These are phyloP conservation scores for Takifugu flavidus DNA, from an alignment of 2,113 vertebrate genomes.

Conservation along the genomic window DNA sequence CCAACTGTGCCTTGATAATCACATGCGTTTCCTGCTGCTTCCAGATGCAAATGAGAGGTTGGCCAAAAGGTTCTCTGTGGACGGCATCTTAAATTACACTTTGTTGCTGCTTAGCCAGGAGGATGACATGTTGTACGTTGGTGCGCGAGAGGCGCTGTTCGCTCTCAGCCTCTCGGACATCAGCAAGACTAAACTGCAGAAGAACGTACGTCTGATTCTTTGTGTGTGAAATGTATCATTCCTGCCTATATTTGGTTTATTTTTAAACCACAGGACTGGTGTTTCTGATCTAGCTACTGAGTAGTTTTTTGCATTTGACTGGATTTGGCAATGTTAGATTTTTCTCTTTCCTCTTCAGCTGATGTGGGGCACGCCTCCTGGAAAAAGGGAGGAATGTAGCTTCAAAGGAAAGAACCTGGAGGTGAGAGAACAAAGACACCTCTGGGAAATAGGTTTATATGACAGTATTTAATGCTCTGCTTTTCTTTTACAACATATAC, in stretches of 20 bases:
- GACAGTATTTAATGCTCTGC: background rate
- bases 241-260: no score
- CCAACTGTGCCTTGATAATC: constrained; percentile 17
- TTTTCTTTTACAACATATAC: background rate
- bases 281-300: no score
- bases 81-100: constrained; percentile 84
- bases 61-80: constrained; percentile 77
- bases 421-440: constrained; percentile 76
- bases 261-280: no score
- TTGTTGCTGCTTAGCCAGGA: constrained; percentile 86
- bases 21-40: constrained; percentile 7
- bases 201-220: constrained; percentile 62
- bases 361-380: constrained; percentile 83
- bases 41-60: constrained; percentile 78
- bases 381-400: constrained; percentile 88
- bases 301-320: background rate
- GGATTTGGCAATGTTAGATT: background rate
- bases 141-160: constrained; percentile 84
- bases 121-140: constrained; percentile 82
- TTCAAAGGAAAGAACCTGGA: constrained; percentile 95
- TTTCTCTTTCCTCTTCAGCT: constrained; percentile 73
- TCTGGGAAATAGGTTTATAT: background rate
- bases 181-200: constrained; percentile 72
- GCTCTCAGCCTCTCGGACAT: constrained; percentile 82
- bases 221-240: no score